Evolutionary conservation across 92 coral and sea anemone species (phyloP).

Genomic region (Heliopora coerulea): DNA sequence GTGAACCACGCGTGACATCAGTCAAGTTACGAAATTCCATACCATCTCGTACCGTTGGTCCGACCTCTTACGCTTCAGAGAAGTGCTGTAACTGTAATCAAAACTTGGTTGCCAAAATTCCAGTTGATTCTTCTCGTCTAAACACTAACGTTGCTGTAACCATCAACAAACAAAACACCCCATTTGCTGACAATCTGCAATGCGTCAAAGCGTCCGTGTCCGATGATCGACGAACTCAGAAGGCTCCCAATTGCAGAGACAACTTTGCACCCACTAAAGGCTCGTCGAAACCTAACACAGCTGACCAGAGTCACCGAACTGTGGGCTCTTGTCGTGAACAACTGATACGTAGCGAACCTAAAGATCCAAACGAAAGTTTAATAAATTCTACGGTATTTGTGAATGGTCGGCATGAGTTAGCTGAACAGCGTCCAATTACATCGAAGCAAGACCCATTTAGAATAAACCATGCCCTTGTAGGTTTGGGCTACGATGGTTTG

Average conservation of each 20-base stretch:
- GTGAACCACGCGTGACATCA: neutral
- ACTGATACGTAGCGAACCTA: neutral
- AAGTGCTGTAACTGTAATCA: constrained; percentile 24
- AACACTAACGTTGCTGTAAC: constrained; percentile 39
- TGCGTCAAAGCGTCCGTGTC: neutral
- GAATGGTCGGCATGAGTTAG: constrained; percentile 1
- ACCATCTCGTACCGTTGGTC: neutral
- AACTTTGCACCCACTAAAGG: neutral
- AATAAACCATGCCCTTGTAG: neutral
- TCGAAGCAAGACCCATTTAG: neutral
- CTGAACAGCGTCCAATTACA: neutral
- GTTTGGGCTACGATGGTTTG: constrained; percentile 21
- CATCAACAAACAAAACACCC: neutral
- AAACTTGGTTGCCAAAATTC: neutral
- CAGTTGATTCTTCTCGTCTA: neutral
- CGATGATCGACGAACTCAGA: neutral
- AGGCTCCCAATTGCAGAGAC: neutral
- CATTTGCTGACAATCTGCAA: neutral
- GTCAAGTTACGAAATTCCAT: neutral
- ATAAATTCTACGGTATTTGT: neutral
- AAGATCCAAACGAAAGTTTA: neutral
- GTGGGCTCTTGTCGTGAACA: neutral
- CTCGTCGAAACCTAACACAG: too few relatives aligned
- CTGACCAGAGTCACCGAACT: neutral
- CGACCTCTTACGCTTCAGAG: neutral